Evolutionary conservation across 2,888 invertebrate genomes (phyloP), one percentile per base, ranked within the genome.

Genomic region (Hololepta plana): DNA sequence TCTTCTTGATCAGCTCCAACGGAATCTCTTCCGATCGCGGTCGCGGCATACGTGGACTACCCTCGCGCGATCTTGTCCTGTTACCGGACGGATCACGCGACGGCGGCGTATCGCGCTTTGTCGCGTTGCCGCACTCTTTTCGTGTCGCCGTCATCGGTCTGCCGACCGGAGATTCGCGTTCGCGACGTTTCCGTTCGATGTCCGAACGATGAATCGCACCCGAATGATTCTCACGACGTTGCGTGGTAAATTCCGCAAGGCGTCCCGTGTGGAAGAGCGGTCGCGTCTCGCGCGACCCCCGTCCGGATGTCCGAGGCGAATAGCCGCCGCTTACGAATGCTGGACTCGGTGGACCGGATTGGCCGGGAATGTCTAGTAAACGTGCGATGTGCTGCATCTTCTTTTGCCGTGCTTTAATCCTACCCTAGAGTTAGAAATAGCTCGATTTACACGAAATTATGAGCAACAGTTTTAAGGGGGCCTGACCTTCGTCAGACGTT

Each of bases 331-430:
- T 52, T 3, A 51, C 47, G 35, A 47, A 52, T 2, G 65, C 65
- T 4, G 55, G 52, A n/a, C 59, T 53, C 3, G 53, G 53, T 4
- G 55, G 54, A 1, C 55, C 55, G 0, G 55, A 49, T 42, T 66
- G 60, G 0, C 68, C 67, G 0, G 79, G 73, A 36, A 90, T 76
- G 49, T 95, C 93, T 11, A 98, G 60, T 6, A 96, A 58, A 16
- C 80, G 72, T 1, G 90, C 93, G 29, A 96, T 95, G 54, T 90
- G 84, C 45, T 81, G 81, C 80, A 96, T 87, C 55, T 96, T 96
- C 57, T 88, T 84, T 46, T 93, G 91, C 0, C 96, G 72, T 1
- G 95, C 90, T 55, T 88, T 91, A 43, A 84, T 76, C 16, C 90
- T 67, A 14, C 91, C 91, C 69, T 82, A 45, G n/a, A n/a, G n/a